Conservation (phyloP, 2,797 vertebrate species). For the Fistularia tabacaria region DNA sequence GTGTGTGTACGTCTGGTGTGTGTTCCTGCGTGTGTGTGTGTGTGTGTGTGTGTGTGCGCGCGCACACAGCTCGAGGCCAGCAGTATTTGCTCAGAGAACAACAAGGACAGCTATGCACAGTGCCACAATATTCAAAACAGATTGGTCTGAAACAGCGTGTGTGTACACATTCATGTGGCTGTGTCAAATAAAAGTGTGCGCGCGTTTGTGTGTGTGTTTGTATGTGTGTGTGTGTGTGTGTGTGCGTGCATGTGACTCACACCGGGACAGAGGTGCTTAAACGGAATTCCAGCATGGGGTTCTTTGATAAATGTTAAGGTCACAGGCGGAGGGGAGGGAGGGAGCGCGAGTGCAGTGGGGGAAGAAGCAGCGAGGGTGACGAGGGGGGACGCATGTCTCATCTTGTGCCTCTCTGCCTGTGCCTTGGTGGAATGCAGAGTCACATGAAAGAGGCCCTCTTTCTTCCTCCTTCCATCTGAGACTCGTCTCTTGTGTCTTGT, state of each 20-base stretch:
- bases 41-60: constrained; percentile 35
- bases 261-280: constrained; percentile 80
- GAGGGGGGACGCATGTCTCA: constrained; percentile 72
- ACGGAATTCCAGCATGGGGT: constrained; percentile 87
- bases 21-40: constrained; percentile 1
- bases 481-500: constrained; percentile 64
- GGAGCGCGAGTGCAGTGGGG: constrained; percentile 12
- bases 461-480: constrained; percentile 52
- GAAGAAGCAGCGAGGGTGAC: constrained; percentile 49
- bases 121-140: constrained; percentile 91
- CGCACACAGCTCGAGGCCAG: constrained; percentile 61
- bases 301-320: constrained; percentile 90
- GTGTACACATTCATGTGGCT: constrained; percentile 74
- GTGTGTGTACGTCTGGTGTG: constrained; percentile 18
- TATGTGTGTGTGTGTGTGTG: constrained; percentile 48
- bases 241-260: constrained; percentile 77
- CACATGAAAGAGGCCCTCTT: constrained; percentile 77
- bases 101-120: constrained; percentile 83
- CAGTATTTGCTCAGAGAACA: constrained; percentile 80
- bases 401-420: constrained; percentile 86
- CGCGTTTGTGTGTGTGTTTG: not conserved
- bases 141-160: constrained; percentile 81
- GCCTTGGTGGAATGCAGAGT: constrained; percentile 76
- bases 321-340: constrained; percentile 69
- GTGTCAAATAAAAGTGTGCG: constrained; percentile 52